Percentiles rank a stretch among this genome's conserved stretches.
Conservation (phyloP, 1,140 invertebrate species). For the Listronotus oregonensis region DNA sequence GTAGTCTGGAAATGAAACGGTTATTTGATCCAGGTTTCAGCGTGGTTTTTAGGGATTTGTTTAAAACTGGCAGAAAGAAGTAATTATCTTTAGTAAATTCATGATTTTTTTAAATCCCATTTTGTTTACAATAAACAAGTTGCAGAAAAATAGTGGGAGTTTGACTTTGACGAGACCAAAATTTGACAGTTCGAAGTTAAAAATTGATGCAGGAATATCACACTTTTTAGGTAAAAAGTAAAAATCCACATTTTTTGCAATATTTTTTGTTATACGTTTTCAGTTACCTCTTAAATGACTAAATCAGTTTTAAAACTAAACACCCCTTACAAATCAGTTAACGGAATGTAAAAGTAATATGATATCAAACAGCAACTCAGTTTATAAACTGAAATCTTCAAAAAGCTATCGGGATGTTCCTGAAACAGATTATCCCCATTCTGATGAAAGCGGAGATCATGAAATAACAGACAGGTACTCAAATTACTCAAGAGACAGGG, state of each 20-base stretch:
- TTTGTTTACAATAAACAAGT: background rate
- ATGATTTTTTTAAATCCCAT: background rate
- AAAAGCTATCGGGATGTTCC: slow-evolving; percentile 55
- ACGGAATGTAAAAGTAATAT: slow-evolving; percentile 40
- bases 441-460: slow-evolving; percentile 49
- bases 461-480: slow-evolving; percentile 43
- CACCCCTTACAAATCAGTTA: background rate
- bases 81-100: background rate
- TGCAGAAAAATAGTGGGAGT: background rate
- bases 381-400: slow-evolving; percentile 57
- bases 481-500: slow-evolving; percentile 52
- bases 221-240: background rate
- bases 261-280: background rate
- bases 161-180: slow-evolving; percentile 1
- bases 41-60: no score
- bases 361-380: slow-evolving; percentile 56
- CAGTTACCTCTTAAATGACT: no score
- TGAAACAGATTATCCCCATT: slow-evolving; percentile 46
- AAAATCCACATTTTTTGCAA: background rate
- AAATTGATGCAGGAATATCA: background rate
- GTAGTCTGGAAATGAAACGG: no score
- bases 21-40: no score
- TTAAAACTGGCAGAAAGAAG: background rate
- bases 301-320: no score
- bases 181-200: slow-evolving; percentile 2